Conservation (phyloP, 2,888 invertebrate species). For the Rotaria socialis region DNA sequence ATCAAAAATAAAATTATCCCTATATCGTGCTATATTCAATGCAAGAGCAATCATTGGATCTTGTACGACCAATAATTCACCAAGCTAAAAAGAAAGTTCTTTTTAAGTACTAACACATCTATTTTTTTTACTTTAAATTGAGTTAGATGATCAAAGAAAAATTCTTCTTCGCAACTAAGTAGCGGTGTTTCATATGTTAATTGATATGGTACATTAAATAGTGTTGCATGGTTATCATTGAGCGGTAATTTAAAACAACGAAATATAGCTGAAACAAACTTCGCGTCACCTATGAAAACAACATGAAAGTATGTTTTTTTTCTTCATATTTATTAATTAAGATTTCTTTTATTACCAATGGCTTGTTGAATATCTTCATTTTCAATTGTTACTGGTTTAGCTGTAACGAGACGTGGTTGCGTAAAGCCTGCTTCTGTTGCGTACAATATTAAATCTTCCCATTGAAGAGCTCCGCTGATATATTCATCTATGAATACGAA, state of each 20-base stretch:
- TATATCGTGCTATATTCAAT: background rate
- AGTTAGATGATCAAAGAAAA: background rate
- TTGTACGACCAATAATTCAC: background rate
- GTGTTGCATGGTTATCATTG: background rate
- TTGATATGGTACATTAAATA: background rate
- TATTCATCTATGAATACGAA: constrained; percentile 51
- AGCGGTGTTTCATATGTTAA: background rate
- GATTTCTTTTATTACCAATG: constrained; percentile 48
- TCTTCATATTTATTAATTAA: too few relatives aligned
- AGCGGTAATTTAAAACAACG: constrained; percentile 51
- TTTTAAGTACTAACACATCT: background rate
- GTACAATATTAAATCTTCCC: constrained; percentile 52
- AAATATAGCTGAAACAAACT: constrained; percentile 54
- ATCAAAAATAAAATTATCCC: background rate
- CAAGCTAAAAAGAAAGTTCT: background rate
- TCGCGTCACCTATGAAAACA: background rate
- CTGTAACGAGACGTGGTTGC: constrained; percentile 51
- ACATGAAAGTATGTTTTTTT: too few relatives aligned
- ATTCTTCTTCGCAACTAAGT: background rate
- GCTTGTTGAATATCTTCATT: constrained; percentile 51
- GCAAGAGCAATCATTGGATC: background rate
- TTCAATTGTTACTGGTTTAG: constrained; percentile 50
- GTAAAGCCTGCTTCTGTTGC: constrained; percentile 53
- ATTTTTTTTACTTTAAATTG: background rate
- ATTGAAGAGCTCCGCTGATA: constrained; percentile 53